A percentile compares a stretch with the other conserved stretches of the same genome.
Evolutionary conservation across 2,797 vertebrate species (phyloP).

Genomic region (Philypnodon macrostomus): DNA sequence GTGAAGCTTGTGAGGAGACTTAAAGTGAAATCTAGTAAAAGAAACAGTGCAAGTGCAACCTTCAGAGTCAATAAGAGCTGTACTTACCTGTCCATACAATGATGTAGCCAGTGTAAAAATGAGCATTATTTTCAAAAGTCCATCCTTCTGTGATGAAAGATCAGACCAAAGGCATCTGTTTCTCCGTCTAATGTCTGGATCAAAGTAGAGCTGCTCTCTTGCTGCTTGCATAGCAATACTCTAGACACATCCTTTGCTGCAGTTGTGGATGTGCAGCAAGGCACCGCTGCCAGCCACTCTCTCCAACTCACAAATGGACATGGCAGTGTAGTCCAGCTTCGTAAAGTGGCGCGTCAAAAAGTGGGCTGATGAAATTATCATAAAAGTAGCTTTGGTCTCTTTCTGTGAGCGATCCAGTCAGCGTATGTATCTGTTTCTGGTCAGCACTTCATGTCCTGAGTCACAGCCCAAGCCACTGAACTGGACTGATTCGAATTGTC

Average conservation of each 20-base stretch:
- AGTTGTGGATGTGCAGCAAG: conserved; percentile 54
- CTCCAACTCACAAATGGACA: conserved; percentile 63
- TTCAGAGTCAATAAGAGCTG: conserved; percentile 11
- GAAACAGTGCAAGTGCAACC: neutral
- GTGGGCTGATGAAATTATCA: conserved; percentile 30
- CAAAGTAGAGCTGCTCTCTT: conserved; percentile 58
- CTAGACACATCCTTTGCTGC: conserved; percentile 58
- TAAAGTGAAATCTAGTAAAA: neutral
- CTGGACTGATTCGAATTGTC: conserved; percentile 66
- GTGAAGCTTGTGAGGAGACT: conserved; percentile 1
- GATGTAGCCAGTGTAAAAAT: conserved; percentile 13
- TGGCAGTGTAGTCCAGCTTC: conserved; percentile 45
- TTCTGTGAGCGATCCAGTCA: conserved; percentile 17
- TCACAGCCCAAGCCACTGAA: conserved; percentile 57
- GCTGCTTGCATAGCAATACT: conserved; percentile 71
- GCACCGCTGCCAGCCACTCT: conserved; percentile 20
- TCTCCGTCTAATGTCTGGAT: conserved; percentile 50
- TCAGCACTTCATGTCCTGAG: conserved; percentile 47
- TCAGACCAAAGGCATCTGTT: conserved; percentile 37
- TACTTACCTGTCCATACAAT: conserved; percentile 48
- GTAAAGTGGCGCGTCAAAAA: conserved; percentile 46
- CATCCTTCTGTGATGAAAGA: conserved; percentile 5
- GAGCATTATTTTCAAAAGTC: conserved; percentile 23
- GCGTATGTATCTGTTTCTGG: conserved; percentile 45
- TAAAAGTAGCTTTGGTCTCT: conserved; percentile 13